phyloP scores from a whole-genome alignment of 2,888 invertebrate genomes.

The Drosophila robusta region DNA sequence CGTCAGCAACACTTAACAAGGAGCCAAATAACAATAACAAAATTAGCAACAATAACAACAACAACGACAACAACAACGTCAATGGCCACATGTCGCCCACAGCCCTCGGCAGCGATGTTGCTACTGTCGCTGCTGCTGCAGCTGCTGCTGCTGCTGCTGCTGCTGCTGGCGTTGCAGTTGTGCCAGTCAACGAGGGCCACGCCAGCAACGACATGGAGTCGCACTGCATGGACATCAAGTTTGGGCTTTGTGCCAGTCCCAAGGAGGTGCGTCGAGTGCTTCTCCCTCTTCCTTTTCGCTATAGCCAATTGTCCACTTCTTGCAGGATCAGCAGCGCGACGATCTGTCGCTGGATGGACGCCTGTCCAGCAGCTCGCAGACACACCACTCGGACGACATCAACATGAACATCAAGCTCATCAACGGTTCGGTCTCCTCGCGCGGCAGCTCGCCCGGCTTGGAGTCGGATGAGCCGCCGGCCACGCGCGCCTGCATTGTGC shows the following conservation, averaged over 20 bases:
- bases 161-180: constrained; percentile 25
- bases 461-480: constrained; percentile 79
- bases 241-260: constrained; percentile 82
- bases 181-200: constrained; percentile 59
- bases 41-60: constrained; percentile 72
- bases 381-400: constrained; percentile 79
- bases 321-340: constrained; percentile 81
- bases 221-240: constrained; percentile 82
- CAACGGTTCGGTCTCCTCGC: constrained; percentile 83
- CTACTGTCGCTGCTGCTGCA: constrained; percentile 29
- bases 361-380: constrained; percentile 81
- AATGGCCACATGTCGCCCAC: constrained; percentile 62
- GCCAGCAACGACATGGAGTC: constrained; percentile 79
- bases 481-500: constrained; percentile 83
- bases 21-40: constrained; percentile 79
- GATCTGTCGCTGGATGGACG: constrained; percentile 83
- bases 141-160: constrained; percentile 37
- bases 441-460: constrained; percentile 83
- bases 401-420: constrained; percentile 77
- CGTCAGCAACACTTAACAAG: constrained; percentile 75
- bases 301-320: constrained; percentile 9
- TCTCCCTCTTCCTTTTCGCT: background rate
- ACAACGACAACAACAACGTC: constrained; percentile 48
- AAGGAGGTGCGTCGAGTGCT: constrained; percentile 80
- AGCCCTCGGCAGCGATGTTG: constrained; percentile 32